Percentiles rank a stretch among this genome's conserved stretches.
These are phyloP conservation scores for Trisateles emortualis DNA, from an alignment of 2,888 invertebrate genomes.

Conservation along the genomic window DNA sequence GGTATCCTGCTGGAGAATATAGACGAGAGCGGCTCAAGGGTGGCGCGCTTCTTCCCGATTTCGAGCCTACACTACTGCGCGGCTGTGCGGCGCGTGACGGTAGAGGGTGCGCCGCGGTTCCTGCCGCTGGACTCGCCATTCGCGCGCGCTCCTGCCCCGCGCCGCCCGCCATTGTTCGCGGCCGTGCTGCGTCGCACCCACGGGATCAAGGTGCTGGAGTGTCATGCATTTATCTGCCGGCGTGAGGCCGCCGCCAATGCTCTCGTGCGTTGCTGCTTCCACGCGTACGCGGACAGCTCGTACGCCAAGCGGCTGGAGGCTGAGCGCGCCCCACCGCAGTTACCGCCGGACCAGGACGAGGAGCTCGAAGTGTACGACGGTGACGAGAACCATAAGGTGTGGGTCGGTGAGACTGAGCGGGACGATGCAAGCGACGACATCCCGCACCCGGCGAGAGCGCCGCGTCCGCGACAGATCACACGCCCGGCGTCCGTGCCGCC, in stretches of 20 bases:
- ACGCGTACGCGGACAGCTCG: conserved; percentile 98
- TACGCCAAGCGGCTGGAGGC: conserved; percentile 94
- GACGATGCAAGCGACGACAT: conserved; percentile 91
- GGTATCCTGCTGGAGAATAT: conserved; percentile 98
- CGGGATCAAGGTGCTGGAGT: conserved; percentile 99
- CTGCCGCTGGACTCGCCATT: conserved; percentile 98
- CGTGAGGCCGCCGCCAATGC: conserved; percentile 99
- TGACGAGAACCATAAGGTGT: conserved; percentile 97
- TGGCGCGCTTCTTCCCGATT: conserved; percentile 98
- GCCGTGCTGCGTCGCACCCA: conserved; percentile 98
- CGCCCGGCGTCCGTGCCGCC: conserved; percentile 94
- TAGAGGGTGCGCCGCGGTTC: conserved; percentile 93
- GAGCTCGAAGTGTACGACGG: conserved; percentile 95
- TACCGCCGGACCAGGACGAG: conserved; percentile 87
- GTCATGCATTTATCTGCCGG: conserved; percentile 99
- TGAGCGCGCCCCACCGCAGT: conserved; percentile 80
- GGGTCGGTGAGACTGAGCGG: conserved; percentile 94
- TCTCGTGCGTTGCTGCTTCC: conserved; percentile 98
- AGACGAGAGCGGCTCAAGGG: conserved; percentile 97
- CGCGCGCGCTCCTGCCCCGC: conserved; percentile 95
- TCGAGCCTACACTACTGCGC: conserved; percentile 98
- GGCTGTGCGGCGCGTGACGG: conserved; percentile 95
- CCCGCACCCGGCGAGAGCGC: conserved; percentile 88
- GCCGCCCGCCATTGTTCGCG: conserved; percentile 98
- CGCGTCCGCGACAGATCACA: conserved; percentile 93